Conservation (phyloP, 53 echinoderm and acorn worm species). For the Paelopatides confundens region DNA sequence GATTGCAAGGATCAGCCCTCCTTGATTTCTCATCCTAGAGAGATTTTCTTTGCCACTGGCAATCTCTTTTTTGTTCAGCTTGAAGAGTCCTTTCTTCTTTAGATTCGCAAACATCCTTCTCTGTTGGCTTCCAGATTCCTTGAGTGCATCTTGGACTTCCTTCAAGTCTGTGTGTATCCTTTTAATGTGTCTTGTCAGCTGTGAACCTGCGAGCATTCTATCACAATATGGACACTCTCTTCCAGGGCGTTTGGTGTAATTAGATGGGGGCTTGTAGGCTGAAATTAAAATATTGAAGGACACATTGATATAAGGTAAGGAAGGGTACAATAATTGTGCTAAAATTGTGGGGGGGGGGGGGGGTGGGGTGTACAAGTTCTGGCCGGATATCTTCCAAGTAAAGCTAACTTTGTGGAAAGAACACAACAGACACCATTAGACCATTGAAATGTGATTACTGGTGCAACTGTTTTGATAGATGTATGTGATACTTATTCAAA, state of each 20-base stretch:
- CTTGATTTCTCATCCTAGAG: not conserved
- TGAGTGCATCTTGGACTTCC: not conserved
- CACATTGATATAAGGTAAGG: too few species aligned
- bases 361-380: too few species aligned
- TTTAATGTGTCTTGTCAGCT: not conserved
- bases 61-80: not conserved
- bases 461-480: too few species aligned
- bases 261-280: too few species aligned
- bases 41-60: not conserved
- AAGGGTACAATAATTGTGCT: too few species aligned
- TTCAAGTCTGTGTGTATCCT: not conserved
- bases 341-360: too few species aligned
- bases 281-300: too few species aligned
- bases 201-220: not conserved
- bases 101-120: not conserved
- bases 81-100: not conserved
- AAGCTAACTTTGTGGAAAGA: too few species aligned
- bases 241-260: not conserved
- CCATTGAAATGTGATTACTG: too few species aligned
- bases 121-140: not conserved
- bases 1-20: not conserved
- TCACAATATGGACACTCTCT: not conserved
- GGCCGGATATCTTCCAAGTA: too few species aligned
- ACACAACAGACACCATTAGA: too few species aligned
- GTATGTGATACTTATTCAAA: too few species aligned